Evolutionary conservation across 2,888 invertebrate genomes (phyloP).

Genomic region (Monoplex corrugatus): DNA sequence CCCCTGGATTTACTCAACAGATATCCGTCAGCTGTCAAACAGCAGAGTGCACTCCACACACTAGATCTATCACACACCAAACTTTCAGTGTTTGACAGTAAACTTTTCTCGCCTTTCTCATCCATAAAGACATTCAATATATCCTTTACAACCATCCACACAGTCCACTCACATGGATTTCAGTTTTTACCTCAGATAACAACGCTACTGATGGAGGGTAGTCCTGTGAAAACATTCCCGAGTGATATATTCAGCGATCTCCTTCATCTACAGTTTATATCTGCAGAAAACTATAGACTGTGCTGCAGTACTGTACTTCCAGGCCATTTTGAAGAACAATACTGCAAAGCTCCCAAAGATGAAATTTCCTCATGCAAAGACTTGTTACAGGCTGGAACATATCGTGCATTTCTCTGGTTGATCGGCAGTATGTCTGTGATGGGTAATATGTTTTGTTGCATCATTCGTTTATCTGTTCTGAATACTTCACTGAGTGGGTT

Average conservation of each 20-base stretch:
- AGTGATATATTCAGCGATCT: background rate
- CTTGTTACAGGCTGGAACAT: background rate
- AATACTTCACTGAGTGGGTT: background rate
- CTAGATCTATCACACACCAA: background rate
- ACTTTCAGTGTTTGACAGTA: background rate
- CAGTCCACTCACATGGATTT: background rate
- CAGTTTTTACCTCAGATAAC: background rate
- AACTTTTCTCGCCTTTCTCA: background rate
- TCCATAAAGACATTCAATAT: background rate
- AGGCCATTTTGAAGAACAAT: background rate
- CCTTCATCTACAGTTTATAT: background rate
- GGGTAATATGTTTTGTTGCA: background rate
- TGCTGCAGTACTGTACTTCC: background rate
- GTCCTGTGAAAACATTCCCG: background rate
- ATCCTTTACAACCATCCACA: background rate
- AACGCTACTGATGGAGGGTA: background rate
- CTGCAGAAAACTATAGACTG: background rate
- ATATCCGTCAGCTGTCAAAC: background rate
- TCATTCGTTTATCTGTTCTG: background rate
- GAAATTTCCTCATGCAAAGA: conserved; percentile 11
- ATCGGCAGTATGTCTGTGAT: background rate
- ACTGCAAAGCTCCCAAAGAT: background rate
- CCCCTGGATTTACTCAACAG: background rate
- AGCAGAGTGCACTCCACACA: background rate
- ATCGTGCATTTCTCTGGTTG: background rate